Conservation (phyloP, 2,888 invertebrate genomes). For the Heliothis peltigera region DNA sequence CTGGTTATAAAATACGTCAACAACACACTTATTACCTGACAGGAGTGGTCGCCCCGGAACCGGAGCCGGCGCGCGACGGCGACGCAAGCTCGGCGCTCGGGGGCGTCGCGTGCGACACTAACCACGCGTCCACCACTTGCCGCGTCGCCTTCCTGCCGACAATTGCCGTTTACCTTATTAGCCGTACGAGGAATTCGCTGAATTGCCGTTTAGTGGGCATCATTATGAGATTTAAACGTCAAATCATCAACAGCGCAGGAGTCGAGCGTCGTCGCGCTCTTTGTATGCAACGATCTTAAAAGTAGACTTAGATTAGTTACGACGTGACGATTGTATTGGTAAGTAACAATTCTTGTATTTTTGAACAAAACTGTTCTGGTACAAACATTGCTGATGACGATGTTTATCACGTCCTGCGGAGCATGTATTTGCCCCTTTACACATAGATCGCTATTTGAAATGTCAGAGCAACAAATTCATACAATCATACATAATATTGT, state of each 20-base stretch:
- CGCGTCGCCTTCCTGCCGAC: constrained; percentile 95
- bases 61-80: constrained; percentile 93
- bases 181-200: constrained; percentile 20
- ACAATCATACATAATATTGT: too few species aligned
- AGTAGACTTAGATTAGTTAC: background rate
- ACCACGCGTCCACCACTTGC: constrained; percentile 97
- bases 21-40: constrained; percentile 90
- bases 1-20: background rate
- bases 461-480: too few species aligned
- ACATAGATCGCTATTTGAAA: too few species aligned
- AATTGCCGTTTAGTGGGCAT: constrained; percentile 32
- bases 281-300: constrained; percentile 13
- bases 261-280: constrained; percentile 17
- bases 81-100: constrained; percentile 90
- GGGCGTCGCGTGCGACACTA: constrained; percentile 96
- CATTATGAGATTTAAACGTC: constrained; percentile 50
- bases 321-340: too few species aligned
- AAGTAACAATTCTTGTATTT: background rate
- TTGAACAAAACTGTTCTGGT: background rate
- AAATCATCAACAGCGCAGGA: constrained; percentile 37
- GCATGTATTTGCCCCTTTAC: too few species aligned
- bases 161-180: constrained; percentile 61
- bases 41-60: constrained; percentile 97
- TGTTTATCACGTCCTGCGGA: too few species aligned
- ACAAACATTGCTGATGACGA: too few species aligned